Conservation (phyloP, 2,797 vertebrate species). For the Cuniculus paca region DNA sequence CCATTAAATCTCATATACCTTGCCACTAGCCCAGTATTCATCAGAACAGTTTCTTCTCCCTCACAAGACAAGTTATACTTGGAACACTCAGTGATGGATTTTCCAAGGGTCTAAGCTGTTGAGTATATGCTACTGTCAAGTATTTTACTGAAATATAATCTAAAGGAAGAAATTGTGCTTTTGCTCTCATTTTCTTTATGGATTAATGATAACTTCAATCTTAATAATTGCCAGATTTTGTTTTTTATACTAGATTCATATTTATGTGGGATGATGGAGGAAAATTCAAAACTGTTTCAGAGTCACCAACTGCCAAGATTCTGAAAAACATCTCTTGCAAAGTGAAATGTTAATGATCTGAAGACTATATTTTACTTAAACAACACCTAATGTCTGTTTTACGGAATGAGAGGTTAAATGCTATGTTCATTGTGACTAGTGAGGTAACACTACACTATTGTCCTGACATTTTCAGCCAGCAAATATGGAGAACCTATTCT, state of each 20-base stretch:
- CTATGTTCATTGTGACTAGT: neutral
- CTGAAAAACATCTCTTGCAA: neutral
- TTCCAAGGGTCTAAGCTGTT: too few relatives aligned
- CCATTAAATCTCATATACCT: too few relatives aligned
- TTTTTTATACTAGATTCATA: neutral
- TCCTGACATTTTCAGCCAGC: neutral
- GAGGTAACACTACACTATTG: rapidly evolving
- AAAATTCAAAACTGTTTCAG: conserved; percentile 9
- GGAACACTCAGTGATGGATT: too few relatives aligned
- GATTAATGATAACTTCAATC: neutral
- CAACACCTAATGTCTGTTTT: rapidly evolving
- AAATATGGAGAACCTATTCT: rapidly evolving
- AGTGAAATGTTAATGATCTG: neutral
- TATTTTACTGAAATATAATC: neutral
- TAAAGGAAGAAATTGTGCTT: neutral
- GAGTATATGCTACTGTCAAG: neutral
- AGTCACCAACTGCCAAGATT: neutral
- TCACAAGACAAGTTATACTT: too few relatives aligned
- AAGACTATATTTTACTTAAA: neutral
- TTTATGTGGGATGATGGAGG: neutral
- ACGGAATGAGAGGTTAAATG: neutral
- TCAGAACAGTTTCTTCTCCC: too few relatives aligned
- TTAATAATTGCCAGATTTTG: neutral
- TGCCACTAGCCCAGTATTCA: too few relatives aligned
- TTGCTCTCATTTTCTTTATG: neutral